A percentile compares a stretch with the other conserved stretches of the same genome.
These are phyloP conservation scores for Formica selysi DNA, from an alignment of 1,140 invertebrate species.

Conservation along the genomic window DNA sequence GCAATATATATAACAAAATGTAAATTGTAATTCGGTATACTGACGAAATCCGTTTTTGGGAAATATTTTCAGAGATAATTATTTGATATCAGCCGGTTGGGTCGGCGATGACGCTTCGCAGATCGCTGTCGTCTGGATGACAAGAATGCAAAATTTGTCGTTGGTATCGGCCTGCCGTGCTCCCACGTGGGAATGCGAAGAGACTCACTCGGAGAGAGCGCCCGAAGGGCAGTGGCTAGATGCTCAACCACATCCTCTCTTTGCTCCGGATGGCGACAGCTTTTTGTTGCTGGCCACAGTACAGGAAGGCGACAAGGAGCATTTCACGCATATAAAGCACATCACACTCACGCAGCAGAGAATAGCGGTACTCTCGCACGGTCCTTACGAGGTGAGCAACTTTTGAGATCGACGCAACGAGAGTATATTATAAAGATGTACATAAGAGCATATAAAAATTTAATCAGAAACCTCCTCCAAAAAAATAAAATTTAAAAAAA, in stretches of 20 bases:
- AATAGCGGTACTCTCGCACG: conserved; percentile 95
- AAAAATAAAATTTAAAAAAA: neutral
- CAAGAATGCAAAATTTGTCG: conserved; percentile 95
- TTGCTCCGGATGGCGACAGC: conserved; percentile 93
- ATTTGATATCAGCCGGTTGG: conserved; percentile 96
- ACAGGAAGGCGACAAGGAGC: conserved; percentile 92
- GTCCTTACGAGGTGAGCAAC: conserved; percentile 92
- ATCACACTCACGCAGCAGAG: conserved; percentile 93
- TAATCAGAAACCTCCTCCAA: neutral
- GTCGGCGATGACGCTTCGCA: conserved; percentile 91
- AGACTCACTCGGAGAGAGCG: conserved; percentile 93
- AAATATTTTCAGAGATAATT: conserved; percentile 92
- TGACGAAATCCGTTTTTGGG: neutral
- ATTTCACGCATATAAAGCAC: conserved; percentile 96
- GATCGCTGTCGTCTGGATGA: conserved; percentile 95
- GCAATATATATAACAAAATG: too few species aligned
- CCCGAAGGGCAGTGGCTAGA: conserved; percentile 94
- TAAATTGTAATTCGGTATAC: too few species aligned
- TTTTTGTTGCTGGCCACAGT: conserved; percentile 94
- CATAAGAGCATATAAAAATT: neutral
- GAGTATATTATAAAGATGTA: neutral
- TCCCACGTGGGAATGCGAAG: conserved; percentile 93
- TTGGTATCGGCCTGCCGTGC: conserved; percentile 92
- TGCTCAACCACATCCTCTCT: conserved; percentile 93
- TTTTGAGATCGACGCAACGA: neutral